Evolutionary conservation across 2,888 invertebrate species (phyloP).

Genomic region (Heliconius erato): DNA sequence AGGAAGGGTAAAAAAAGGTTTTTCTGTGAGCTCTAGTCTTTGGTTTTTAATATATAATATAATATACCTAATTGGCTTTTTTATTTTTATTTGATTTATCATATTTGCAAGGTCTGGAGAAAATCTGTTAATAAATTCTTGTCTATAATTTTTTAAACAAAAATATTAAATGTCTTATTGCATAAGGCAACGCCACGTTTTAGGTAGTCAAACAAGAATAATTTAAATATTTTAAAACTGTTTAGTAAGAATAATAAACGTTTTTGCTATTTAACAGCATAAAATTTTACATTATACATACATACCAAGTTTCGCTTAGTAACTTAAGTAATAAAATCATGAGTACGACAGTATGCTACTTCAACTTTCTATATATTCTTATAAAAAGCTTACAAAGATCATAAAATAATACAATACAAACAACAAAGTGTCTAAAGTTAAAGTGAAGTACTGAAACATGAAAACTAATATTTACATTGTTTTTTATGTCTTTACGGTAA

Average conservation of each 20-base stretch:
- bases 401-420: slow-evolving; percentile 10
- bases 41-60: too few relatives aligned
- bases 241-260: too few relatives aligned
- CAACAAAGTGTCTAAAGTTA: neutral
- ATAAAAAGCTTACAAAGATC: slow-evolving; percentile 6
- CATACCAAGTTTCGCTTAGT: neutral
- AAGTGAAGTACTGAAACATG: neutral
- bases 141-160: too few relatives aligned
- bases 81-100: neutral
- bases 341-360: neutral
- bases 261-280: neutral
- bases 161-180: too few relatives aligned
- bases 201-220: neutral
- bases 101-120: neutral
- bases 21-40: too few relatives aligned
- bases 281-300: neutral
- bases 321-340: slow-evolving; percentile 4
- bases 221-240: neutral
- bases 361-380: neutral
- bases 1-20: too few relatives aligned
- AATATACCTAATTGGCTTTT: neutral
- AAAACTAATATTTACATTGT: slow-evolving; percentile 4
- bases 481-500: neutral
- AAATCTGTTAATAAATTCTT: neutral
- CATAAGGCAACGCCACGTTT: neutral